These are phyloP conservation scores for Homalodisca vitripennis DNA, from an alignment of 1,140 invertebrate species.

Conservation along the genomic window DNA sequence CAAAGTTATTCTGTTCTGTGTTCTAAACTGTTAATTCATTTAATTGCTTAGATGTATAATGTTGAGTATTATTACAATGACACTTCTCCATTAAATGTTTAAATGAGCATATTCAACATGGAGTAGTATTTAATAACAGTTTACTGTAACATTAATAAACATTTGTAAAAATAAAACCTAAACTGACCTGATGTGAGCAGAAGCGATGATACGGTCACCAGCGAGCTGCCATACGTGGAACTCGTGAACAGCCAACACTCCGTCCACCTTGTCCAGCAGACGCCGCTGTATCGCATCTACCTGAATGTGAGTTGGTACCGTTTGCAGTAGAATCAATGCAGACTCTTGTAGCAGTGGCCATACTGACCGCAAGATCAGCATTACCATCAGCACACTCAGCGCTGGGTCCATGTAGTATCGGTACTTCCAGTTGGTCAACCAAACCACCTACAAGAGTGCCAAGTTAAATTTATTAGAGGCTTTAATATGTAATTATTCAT, in stretches of 20 bases:
- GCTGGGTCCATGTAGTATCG: slow-evolving; percentile 90
- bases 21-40: too few relatives aligned
- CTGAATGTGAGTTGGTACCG: slow-evolving; percentile 90
- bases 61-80: too few relatives aligned
- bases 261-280: slow-evolving; percentile 82
- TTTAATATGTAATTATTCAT: too few relatives aligned
- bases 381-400: slow-evolving; percentile 80
- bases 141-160: too few relatives aligned
- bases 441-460: slow-evolving; percentile 65
- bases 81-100: too few relatives aligned
- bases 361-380: slow-evolving; percentile 77
- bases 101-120: too few relatives aligned
- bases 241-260: slow-evolving; percentile 89
- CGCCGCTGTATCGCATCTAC: slow-evolving; percentile 84
- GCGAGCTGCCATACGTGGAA: slow-evolving; percentile 95
- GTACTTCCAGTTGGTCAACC: slow-evolving; percentile 81
- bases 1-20: too few relatives aligned
- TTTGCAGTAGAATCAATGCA: slow-evolving; percentile 85
- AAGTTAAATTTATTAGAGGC: too few relatives aligned
- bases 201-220: slow-evolving; percentile 89
- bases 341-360: slow-evolving; percentile 87
- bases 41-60: too few relatives aligned
- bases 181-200: slow-evolving; percentile 86
- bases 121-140: too few relatives aligned
- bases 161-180: too few relatives aligned